Evolutionary conservation across 1,140 invertebrate genomes (phyloP), one percentile per base, ranked within the genome.

Genomic region (Eriosoma lanigerum): DNA sequence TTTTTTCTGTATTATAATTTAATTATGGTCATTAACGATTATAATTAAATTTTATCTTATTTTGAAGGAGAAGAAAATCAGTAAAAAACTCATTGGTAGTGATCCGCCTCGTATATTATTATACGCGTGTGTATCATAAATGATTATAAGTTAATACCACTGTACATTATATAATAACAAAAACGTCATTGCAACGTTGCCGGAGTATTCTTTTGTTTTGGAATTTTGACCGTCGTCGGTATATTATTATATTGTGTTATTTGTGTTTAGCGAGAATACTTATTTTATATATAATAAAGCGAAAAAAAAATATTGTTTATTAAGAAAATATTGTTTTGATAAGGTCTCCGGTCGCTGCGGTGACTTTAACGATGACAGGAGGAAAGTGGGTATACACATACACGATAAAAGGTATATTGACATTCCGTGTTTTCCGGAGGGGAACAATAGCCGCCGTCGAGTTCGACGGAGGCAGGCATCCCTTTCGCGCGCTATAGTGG

Each of bases 361-460:
- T 52, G 17, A 21, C 48, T 29, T 50, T 29, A 24, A 1, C 68
- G 26, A 26, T 24, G 26, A 72, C 68, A 19, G 24, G 17, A 21
- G 38, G 46, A n/a, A n/a, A 17, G 21, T 32, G 26, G 19, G 26
- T 52, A 32, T 54, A 32, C 52, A 76, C 54, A 76, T 52, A 32
- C 52, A 76, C 54, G 58, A 76, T 76, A 76, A 76, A 76, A 76
- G 73, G 73, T 76, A 76, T 76, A 76, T 76, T 76, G 73, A 76
- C 73, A 76, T 76, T 76, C 54, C 73, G 73, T 76, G 73, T 76
- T 76, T 76, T 76, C 29, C 54, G 54, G 50, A 73, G 73, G 73
- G 73, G n/a, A 76, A 76, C 73, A 76, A 76, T 76, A 56, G 73
- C 32, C 50, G 15, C n/a, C 60, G 60, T 29, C 44, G 21, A 48